Percentiles rank a stretch among this genome's conserved stretches.
Conservation (phyloP, 2,888 invertebrate species). For the Eledona agricola region DNA sequence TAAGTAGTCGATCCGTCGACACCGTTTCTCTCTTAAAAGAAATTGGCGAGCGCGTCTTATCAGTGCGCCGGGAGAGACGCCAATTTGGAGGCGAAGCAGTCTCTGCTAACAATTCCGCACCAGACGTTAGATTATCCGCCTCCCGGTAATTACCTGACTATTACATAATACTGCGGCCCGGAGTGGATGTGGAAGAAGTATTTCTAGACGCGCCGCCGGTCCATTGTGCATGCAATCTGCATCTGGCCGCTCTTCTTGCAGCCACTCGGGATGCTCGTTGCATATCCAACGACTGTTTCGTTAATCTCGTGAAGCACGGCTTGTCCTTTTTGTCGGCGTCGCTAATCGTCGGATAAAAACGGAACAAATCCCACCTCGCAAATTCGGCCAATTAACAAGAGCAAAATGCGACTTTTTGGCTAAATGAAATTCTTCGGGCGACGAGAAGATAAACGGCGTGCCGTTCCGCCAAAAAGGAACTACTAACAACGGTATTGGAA, state of each 20-base stretch:
- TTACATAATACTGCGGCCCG: conserved; percentile 25
- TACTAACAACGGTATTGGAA: conserved; percentile 42
- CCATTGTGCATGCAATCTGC: conserved; percentile 48
- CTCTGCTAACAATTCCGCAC: conserved; percentile 17
- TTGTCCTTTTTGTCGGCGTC: conserved; percentile 2
- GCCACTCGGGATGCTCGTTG: conserved; percentile 43
- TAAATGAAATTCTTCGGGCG: conserved; percentile 27
- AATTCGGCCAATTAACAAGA: conserved; percentile 12
- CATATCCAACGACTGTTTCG: conserved; percentile 48
- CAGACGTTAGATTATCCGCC: conserved; percentile 31
- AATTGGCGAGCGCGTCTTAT: conserved; percentile 24
- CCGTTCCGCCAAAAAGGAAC: conserved; percentile 32
- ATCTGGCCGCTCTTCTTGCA: conserved; percentile 47
- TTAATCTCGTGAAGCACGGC: conserved; percentile 11
- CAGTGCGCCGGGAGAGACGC: conserved; percentile 17
- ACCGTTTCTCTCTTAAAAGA: conserved; percentile 28
- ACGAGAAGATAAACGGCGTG: conserved; percentile 39
- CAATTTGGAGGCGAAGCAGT: conserved; percentile 23
- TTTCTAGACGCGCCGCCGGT: conserved; percentile 5
- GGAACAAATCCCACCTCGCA: background rate
- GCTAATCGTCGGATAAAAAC: background rate
- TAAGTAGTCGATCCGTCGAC: conserved; percentile 30
- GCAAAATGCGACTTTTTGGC: conserved; percentile 5
- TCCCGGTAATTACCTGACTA: conserved; percentile 31
- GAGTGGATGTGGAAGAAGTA: conserved; percentile 24